Percentiles rank a stretch among this genome's conserved stretches.
Evolutionary conservation across 2,888 invertebrate species (phyloP).

Genomic region (Meghimatium bilineatum): DNA sequence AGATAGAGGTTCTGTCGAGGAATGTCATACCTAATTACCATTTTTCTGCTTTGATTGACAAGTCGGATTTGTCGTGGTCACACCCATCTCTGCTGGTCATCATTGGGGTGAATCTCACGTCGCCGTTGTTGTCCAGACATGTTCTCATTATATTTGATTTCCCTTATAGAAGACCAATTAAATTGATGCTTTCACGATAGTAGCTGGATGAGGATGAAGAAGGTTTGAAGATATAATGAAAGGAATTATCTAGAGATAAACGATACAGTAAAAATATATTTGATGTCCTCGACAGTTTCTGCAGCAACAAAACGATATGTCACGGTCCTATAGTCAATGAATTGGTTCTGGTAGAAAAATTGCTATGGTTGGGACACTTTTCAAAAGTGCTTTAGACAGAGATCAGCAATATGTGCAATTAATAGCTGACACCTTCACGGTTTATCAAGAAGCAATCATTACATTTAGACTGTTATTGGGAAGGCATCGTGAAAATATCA

Average conservation of each 20-base stretch:
- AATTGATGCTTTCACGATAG: background rate
- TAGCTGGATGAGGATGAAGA: background rate
- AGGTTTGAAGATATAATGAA: background rate
- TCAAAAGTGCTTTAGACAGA: too few species aligned
- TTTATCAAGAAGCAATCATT: too few species aligned
- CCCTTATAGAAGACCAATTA: slow-evolving; percentile 8
- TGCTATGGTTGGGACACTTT: too few species aligned
- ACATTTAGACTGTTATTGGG: too few species aligned
- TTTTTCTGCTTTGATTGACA: slow-evolving; percentile 14
- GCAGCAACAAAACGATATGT: background rate
- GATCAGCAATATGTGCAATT: too few species aligned
- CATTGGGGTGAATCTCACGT: background rate
- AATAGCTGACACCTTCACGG: too few species aligned
- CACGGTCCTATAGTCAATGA: background rate
- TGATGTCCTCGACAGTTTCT: background rate
- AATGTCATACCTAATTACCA: slow-evolving; percentile 25
- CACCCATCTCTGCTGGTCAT: slow-evolving; percentile 15
- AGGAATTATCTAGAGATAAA: background rate
- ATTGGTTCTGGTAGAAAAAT: background rate
- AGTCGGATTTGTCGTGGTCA: background rate
- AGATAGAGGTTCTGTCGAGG: slow-evolving; percentile 1
- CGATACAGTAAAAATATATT: background rate
- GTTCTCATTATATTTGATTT: slow-evolving; percentile 14
- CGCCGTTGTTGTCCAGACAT: background rate
- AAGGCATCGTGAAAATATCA: too few species aligned